Percentiles rank a stretch among this genome's conserved stretches.
phyloP scores from a whole-genome alignment of 2,888 invertebrate genomes.

The Limnephilus lunatus region DNA sequence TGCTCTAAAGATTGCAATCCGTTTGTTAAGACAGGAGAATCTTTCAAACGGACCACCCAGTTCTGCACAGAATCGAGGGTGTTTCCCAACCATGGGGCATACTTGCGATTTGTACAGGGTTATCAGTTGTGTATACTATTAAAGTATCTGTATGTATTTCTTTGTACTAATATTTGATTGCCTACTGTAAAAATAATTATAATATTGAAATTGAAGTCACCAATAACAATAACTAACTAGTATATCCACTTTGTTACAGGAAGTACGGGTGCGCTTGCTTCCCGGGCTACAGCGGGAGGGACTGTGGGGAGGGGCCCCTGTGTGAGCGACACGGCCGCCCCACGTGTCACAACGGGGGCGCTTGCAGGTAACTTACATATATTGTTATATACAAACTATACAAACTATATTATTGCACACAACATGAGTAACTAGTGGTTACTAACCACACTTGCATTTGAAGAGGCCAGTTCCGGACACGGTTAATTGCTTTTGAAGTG shows the following conservation, averaged over 20 bases:
- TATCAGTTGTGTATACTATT: too few species aligned
- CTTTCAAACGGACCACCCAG: too few species aligned
- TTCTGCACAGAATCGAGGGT: too few species aligned
- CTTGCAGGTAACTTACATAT: conserved; percentile 82
- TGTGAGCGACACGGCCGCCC: conserved; percentile 82
- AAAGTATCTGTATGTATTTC: not conserved
- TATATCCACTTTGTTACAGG: conserved; percentile 75
- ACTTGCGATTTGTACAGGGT: too few species aligned
- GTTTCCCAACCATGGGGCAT: too few species aligned
- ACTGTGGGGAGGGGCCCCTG: conserved; percentile 89
- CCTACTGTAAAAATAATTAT: not conserved
- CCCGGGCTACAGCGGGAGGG: conserved; percentile 85
- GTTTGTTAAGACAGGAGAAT: too few species aligned
- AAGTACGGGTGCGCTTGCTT: conserved; percentile 90
- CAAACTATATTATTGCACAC: not conserved
- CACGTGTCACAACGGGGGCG: conserved; percentile 89
- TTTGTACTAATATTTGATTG: not conserved
- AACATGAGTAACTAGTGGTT: not conserved
- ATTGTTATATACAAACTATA: not conserved
- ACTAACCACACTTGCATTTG: not conserved
- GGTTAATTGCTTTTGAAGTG: not conserved
- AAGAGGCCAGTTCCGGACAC: not conserved
- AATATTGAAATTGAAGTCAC: not conserved
- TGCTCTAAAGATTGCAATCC: too few species aligned
- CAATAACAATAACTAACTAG: not conserved